Conservation (phyloP, 2,113 vertebrate species). For the Coptodon rendalli region DNA sequence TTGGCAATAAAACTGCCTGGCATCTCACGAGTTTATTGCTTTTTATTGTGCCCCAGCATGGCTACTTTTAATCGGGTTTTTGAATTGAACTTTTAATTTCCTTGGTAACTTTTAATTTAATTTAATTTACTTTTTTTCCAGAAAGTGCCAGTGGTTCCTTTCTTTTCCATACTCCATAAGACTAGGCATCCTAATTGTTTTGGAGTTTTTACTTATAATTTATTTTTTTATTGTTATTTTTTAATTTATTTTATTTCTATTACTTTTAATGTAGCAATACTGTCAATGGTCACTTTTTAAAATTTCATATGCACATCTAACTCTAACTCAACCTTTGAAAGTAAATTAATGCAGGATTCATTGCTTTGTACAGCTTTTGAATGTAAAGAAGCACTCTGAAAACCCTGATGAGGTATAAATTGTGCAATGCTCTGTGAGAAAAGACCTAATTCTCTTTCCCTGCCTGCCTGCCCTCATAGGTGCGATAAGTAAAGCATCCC, state of each 20-base stretch:
- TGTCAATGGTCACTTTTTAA: fast-evolving
- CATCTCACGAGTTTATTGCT: neutral
- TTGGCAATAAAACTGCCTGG: neutral
- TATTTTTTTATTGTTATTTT: neutral
- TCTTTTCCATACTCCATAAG: neutral
- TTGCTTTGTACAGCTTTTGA: neutral
- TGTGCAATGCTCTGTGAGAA: constrained; percentile 17
- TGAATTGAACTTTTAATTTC: neutral
- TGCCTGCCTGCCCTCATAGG: constrained; percentile 24
- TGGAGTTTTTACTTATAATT: neutral
- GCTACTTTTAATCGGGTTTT: neutral
- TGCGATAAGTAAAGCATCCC: constrained; percentile 45
- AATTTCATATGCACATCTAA: neutral
- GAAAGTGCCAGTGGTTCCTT: neutral
- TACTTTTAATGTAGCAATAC: neutral
- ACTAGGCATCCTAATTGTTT: neutral
- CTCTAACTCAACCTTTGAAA: neutral
- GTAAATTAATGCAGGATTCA: constrained; percentile 33
- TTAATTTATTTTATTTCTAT: neutral
- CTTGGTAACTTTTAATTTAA: neutral
- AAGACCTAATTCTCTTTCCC: constrained; percentile 6
- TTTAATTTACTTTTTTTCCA: neutral
- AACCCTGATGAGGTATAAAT: constrained; percentile 40
- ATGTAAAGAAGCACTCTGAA: constrained; percentile 28
- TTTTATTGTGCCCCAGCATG: neutral